phyloP scores from a whole-genome alignment of 2,113 vertebrate genomes.

The Hymenochirus boettgeri region DNA sequence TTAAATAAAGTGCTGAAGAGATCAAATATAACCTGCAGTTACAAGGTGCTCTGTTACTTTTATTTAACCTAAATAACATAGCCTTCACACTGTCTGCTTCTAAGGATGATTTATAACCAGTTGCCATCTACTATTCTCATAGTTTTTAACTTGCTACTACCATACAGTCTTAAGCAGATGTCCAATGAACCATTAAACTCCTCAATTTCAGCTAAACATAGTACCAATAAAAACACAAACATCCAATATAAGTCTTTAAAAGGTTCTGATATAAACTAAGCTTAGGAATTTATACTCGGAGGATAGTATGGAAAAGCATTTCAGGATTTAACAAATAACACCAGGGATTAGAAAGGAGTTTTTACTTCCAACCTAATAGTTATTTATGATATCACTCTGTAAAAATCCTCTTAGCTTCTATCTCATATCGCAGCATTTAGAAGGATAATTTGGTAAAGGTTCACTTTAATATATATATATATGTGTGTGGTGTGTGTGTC shows the following conservation, averaged over 20 bases:
- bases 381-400: conserved; percentile 22
- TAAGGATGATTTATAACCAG: conserved; percentile 40
- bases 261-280: conserved; percentile 14
- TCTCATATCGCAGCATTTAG: not conserved
- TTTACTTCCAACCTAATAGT: conserved; percentile 11
- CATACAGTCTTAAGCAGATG: conserved; percentile 16
- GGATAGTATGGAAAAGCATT: conserved; percentile 8
- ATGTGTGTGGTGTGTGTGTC: too few species aligned
- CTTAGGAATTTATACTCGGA: conserved; percentile 1
- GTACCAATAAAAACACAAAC: conserved; percentile 19
- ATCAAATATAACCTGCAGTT: conserved; percentile 49
- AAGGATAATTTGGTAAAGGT: too few species aligned
- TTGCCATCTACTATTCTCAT: conserved; percentile 20
- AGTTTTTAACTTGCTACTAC: conserved; percentile 39
- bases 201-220: conserved; percentile 8
- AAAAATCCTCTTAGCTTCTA: conserved; percentile 23
- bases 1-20: conserved; percentile 46
- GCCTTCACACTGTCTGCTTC: conserved; percentile 44
- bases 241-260: conserved; percentile 2
- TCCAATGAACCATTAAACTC: conserved; percentile 31
- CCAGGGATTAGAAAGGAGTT: conserved; percentile 11
- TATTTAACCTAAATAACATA: conserved; percentile 50
- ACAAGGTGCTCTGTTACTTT: conserved; percentile 42
- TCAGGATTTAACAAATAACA: conserved; percentile 11
- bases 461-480: too few species aligned